Base-by-base conservation (phyloP, 2,113 vertebrate genomes). In the Meriones unguiculatus region DNA sequence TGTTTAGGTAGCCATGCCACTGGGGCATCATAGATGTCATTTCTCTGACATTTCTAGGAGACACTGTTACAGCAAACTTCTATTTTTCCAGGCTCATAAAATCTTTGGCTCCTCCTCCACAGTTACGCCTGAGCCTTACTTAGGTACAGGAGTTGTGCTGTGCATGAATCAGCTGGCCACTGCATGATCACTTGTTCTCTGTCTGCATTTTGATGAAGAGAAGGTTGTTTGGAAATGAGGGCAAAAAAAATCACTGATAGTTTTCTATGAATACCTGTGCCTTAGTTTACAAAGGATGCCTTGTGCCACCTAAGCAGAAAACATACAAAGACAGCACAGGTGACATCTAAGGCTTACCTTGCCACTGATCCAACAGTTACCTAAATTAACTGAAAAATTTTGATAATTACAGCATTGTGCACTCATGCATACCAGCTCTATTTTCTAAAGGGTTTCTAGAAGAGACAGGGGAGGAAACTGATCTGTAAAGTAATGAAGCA, bases 321-420 rank as follows among this genome's bases (percentile, higher is more conserved):
- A 93, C 24, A 69, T 20, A 76, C 20, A 80, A 50, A 25, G 15
- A n/a, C 20, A 72, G 46, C 28, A 80, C 77, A 7, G n/a, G 64
- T 78, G 28, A 64, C 22, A 64, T 50, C 80, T 92, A 87, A 80
- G 38, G 14, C 97, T 80, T 62, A 12, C 38, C 77, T 93, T 89
- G 87, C 69, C 28, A 52, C 8, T 94, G 75, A 94, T 72, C 93
- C 22, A 50, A 57, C 64, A 92, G 25, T 65, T 81, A 77, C 2
- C 69, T 6, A 96, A 96, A 87, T 87, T 95, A 87, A 88, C 7
- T 87, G 30, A 50, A 67, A 89, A 59, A 91, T 96, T 72, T 1
- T 95, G 94, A 82, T 92, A 94, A 92, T 75, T 57, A 59, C 54
- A 86, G 30, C n/a, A 75, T 90, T 94, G 30, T 4, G n/a, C 73